Evolutionary conservation across 2,888 invertebrate genomes (phyloP).

Genomic region (Eilema caniola): DNA sequence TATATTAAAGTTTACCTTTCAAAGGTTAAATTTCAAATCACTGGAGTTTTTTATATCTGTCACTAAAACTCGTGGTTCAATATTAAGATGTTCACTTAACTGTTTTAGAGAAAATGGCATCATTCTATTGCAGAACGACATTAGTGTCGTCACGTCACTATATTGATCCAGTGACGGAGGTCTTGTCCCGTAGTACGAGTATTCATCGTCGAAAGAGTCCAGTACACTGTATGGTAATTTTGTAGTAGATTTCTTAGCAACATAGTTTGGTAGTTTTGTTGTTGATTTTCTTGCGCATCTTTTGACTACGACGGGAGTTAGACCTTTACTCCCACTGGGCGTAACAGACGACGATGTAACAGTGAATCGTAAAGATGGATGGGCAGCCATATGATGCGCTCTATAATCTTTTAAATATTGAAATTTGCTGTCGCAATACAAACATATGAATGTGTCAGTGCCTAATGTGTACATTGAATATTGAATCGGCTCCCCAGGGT

Average conservation of each 20-base stretch:
- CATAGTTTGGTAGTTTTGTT: conserved; percentile 64
- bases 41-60: conserved; percentile 61
- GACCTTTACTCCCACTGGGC: neutral
- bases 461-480: conserved; percentile 65
- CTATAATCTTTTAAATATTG: conserved; percentile 58
- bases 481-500: conserved; percentile 57
- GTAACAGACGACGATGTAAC: conserved; percentile 14
- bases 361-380: conserved; percentile 52
- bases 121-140: conserved; percentile 84
- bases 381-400: conserved; percentile 59
- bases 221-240: conserved; percentile 61
- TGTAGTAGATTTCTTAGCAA: conserved; percentile 85
- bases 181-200: conserved; percentile 82
- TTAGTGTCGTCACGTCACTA: conserved; percentile 78
- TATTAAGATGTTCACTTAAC: conserved; percentile 82
- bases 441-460: conserved; percentile 54
- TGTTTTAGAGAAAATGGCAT: conserved; percentile 80
- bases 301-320: conserved; percentile 31
- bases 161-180: conserved; percentile 71
- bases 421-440: conserved; percentile 60
- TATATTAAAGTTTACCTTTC: conserved; percentile 16
- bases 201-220: conserved; percentile 53
- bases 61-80: conserved; percentile 81
- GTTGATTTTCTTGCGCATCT: conserved; percentile 71
- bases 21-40: conserved; percentile 15